Conservation (phyloP, 2,888 invertebrate species). For the Tineola bisselliella region DNA sequence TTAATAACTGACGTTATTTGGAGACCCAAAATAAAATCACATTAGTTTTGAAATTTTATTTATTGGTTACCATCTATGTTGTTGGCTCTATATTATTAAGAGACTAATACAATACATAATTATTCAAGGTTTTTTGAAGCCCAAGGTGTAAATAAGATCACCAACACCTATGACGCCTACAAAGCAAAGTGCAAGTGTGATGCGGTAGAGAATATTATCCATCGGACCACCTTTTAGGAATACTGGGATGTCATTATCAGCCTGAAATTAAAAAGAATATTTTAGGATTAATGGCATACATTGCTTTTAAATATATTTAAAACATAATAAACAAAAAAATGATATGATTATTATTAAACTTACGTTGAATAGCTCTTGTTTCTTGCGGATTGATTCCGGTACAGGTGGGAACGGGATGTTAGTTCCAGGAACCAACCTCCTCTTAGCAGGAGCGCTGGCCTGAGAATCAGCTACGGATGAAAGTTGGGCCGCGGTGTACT, state of each 20-base stretch:
- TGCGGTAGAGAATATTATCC: conserved; percentile 57
- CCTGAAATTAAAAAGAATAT: conserved; percentile 32
- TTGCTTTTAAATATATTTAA: no score
- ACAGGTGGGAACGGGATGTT: conserved; percentile 47
- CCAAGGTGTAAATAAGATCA: conserved; percentile 39
- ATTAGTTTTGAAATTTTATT: background rate
- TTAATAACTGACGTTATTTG: background rate
- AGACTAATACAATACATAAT: conserved; percentile 32
- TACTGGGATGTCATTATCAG: conserved; percentile 67
- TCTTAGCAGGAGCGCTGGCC: conserved; percentile 37
- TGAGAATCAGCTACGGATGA: conserved; percentile 45
- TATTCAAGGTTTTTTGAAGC: conserved; percentile 19
- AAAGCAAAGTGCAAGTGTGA: conserved; percentile 48
- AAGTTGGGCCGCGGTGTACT: conserved; percentile 46
- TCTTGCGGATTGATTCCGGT: conserved; percentile 38
- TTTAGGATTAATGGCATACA: no score
- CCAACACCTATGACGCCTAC: conserved; percentile 42
- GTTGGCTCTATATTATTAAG: conserved; percentile 25
- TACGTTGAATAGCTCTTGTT: conserved; percentile 55
- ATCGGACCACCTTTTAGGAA: conserved; percentile 68
- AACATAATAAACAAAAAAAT: no score
- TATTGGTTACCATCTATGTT: background rate
- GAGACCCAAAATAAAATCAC: no score
- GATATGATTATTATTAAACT: conserved; percentile 2
- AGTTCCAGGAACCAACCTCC: conserved; percentile 48